Conservation (phyloP, 2,888 invertebrate species). For the Chalcis sispes region DNA sequence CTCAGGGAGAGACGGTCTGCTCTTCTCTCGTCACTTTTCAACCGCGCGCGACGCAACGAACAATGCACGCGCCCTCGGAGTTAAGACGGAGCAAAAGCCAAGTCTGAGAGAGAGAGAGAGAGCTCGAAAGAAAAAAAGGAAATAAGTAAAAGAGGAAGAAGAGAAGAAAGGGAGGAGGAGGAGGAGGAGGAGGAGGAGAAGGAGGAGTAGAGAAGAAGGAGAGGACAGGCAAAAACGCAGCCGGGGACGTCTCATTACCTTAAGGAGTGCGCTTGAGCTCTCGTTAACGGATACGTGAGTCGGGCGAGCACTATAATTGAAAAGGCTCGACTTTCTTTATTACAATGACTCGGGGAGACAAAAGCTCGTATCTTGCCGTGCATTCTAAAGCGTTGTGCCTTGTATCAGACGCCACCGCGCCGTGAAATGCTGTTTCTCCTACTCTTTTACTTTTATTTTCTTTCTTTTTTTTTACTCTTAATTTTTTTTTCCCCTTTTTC, state of each 20-base stretch:
- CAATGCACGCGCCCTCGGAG: no score
- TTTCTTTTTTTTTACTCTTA: no score
- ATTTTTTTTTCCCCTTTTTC: no score
- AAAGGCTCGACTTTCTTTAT: conserved; percentile 48
- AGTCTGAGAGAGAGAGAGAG: no score
- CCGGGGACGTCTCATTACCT: conserved; percentile 44
- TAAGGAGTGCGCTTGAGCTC: conserved; percentile 35
- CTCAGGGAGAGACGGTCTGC: no score
- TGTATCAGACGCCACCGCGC: no score
- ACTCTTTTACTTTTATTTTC: neutral
- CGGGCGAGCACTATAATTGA: conserved; percentile 43
- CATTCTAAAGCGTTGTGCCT: conserved; percentile 28
- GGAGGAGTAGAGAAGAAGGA: neutral
- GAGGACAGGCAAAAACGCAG: neutral
- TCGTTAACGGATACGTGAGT: conserved; percentile 43
- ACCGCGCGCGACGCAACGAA: no score
- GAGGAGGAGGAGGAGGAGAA: neutral
- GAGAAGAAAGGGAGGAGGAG: neutral
- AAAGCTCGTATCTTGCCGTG: conserved; percentile 27
- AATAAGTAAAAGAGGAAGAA: no score
- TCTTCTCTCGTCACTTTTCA: no score
- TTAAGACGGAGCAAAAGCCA: no score
- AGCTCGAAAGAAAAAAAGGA: no score
- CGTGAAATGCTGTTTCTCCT: neutral
- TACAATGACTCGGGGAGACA: conserved; percentile 27